A percentile compares a stretch with the other conserved stretches of the same genome.
Evolutionary conservation across 1,140 invertebrate species (phyloP).

Genomic region (Homarus americanus): DNA sequence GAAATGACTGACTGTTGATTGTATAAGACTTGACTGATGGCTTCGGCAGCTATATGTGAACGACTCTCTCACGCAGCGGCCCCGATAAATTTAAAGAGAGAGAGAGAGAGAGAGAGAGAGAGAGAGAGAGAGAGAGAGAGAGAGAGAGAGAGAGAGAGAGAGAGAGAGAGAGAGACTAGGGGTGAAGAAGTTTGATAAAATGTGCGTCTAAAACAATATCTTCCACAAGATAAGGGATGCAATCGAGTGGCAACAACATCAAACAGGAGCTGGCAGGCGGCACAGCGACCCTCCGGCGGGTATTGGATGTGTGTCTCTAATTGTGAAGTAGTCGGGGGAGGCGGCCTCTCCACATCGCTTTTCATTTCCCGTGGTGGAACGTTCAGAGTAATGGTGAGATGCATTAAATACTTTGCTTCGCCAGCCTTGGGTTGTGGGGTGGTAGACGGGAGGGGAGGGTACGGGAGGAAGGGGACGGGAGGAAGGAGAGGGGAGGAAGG

Average conservation of each 20-base stretch:
- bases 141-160: no score
- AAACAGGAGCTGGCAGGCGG: slow-evolving; percentile 13
- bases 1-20: no score
- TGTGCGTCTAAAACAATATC: slow-evolving; percentile 65
- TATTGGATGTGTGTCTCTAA: slow-evolving; percentile 40
- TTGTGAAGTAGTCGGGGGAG: slow-evolving; percentile 29
- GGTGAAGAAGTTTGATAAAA: slow-evolving; percentile 21
- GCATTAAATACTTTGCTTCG: not conserved
- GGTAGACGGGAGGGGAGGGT: not conserved
- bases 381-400: slow-evolving; percentile 6
- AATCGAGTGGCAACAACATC: slow-evolving; percentile 64
- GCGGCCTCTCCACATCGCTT: not conserved
- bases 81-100: no score
- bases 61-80: no score
- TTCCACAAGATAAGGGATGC: slow-evolving; percentile 28
- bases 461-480: no score
- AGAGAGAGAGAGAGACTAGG: no score
- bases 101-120: no score
- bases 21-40: no score
- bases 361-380: slow-evolving; percentile 8
- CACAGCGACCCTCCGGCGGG: slow-evolving; percentile 4
- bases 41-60: no score
- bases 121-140: no score
- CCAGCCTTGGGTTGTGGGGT: not conserved
- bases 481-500: not conserved